These are phyloP conservation scores for Cataglyphis cursor DNA, from an alignment of 2,888 invertebrate species.

Conservation along the genomic window DNA sequence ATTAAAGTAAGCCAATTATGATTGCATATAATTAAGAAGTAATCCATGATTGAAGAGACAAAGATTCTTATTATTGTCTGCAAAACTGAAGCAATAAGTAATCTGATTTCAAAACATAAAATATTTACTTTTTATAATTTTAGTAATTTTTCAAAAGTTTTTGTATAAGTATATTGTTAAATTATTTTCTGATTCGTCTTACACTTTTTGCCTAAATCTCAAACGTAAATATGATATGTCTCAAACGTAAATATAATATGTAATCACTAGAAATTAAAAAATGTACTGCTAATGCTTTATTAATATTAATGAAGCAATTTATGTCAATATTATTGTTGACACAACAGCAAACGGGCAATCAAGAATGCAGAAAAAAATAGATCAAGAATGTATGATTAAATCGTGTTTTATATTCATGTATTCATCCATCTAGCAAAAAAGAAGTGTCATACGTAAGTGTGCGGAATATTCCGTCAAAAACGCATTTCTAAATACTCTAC, in stretches of 20 bases:
- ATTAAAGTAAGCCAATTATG: slow-evolving; percentile 8
- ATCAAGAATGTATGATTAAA: not conserved
- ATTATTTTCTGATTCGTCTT: not conserved
- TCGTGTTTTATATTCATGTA: not conserved
- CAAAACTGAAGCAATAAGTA: not conserved
- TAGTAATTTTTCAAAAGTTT: not conserved
- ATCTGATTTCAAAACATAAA: not conserved
- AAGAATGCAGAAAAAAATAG: not conserved
- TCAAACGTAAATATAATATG: not conserved
- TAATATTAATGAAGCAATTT: not conserved
- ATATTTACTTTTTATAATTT: not conserved
- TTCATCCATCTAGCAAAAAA: not conserved
- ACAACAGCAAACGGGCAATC: not conserved
- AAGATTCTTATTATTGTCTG: not conserved
- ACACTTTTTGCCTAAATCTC: not conserved
- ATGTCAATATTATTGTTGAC: not conserved
- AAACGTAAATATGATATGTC: too few relatives aligned
- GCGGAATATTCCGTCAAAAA: not conserved
- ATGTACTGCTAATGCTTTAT: not conserved
- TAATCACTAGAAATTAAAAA: not conserved
- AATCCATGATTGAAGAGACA: slow-evolving; percentile 19
- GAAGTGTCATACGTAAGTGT: not conserved
- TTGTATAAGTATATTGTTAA: not conserved
- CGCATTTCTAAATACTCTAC: not conserved
- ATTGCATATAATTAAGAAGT: not conserved